phyloP scores from a whole-genome alignment of 2,888 invertebrate genomes.

The Agrilus cyanescens region DNA sequence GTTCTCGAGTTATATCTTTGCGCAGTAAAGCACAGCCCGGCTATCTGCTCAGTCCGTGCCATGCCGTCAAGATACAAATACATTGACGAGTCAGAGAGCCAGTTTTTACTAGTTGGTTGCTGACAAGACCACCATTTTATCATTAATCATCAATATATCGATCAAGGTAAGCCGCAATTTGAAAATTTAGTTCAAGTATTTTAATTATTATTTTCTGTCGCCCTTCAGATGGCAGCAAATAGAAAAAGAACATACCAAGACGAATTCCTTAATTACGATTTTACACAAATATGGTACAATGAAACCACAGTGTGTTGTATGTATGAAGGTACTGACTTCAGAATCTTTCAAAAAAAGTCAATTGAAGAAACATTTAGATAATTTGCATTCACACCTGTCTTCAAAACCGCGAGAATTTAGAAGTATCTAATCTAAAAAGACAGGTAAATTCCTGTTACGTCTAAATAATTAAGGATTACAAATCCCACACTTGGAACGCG shows the following conservation, averaged over 20 bases:
- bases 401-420: no score
- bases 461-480: no score
- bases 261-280: conserved; percentile 15
- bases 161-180: conserved; percentile 16
- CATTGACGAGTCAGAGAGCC: conserved; percentile 10
- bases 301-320: conserved; percentile 18
- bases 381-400: no score
- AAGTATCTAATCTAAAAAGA: no score
- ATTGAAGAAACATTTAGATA: no score
- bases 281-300: no score
- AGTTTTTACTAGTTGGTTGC: conserved; percentile 13
- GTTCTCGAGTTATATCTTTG: no score
- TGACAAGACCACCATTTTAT: conserved; percentile 10
- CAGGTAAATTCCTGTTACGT: no score
- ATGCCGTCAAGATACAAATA: conserved; percentile 13
- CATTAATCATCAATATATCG: conserved; percentile 15
- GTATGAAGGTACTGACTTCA: conserved; percentile 17
- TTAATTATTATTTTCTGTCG: conserved; percentile 14
- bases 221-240: conserved; percentile 14
- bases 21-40: conserved; percentile 6
- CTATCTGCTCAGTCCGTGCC: conserved; percentile 10
- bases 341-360: conserved; percentile 18
- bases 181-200: conserved; percentile 15
- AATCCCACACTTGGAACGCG: no score
- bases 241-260: conserved; percentile 15